Evolutionary conservation across 2,113 vertebrate genomes (phyloP).

Genomic region (Sander lucioperca): DNA sequence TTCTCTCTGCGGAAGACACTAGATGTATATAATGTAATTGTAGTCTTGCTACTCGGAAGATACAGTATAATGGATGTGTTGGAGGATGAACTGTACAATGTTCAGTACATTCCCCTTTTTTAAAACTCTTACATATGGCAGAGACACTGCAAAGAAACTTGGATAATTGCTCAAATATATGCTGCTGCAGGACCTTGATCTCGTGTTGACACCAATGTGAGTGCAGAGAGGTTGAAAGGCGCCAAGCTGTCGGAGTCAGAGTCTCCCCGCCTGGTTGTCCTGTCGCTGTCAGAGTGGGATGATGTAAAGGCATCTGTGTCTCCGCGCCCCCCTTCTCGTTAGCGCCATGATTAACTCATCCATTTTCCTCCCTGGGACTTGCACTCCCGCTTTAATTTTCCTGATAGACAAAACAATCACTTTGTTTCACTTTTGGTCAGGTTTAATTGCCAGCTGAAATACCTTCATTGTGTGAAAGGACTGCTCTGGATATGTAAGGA

Average conservation of each 20-base stretch:
- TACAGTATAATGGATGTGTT: not conserved
- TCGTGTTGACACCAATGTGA: constrained; percentile 39
- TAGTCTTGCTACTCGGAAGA: not conserved
- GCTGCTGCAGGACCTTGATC: constrained; percentile 50
- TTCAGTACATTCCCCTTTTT: constrained; percentile 1
- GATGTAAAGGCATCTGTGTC: constrained; percentile 56
- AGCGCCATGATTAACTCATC: constrained; percentile 71
- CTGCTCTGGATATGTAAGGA: not conserved
- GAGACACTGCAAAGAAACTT: constrained; percentile 22
- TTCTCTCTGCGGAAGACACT: not conserved
- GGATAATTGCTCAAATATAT: constrained; percentile 56
- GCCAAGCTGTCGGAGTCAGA: constrained; percentile 38
- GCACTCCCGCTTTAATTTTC: constrained; percentile 62
- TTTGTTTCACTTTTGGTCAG: constrained; percentile 39
- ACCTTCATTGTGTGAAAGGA: not conserved
- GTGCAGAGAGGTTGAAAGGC: constrained; percentile 42
- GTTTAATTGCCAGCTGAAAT: constrained; percentile 38
- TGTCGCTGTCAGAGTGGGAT: constrained; percentile 64
- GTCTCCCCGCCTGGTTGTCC: constrained; percentile 49
- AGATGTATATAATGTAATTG: constrained; percentile 39
- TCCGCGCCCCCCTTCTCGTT: constrained; percentile 53
- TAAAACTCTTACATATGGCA: not conserved
- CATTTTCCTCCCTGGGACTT: constrained; percentile 60
- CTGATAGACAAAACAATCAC: constrained; percentile 54
- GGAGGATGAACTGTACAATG: not conserved